Evolutionary conservation across 2,113 vertebrate genomes (phyloP).

Genomic region (Mesembrinibis cayennensis): DNA sequence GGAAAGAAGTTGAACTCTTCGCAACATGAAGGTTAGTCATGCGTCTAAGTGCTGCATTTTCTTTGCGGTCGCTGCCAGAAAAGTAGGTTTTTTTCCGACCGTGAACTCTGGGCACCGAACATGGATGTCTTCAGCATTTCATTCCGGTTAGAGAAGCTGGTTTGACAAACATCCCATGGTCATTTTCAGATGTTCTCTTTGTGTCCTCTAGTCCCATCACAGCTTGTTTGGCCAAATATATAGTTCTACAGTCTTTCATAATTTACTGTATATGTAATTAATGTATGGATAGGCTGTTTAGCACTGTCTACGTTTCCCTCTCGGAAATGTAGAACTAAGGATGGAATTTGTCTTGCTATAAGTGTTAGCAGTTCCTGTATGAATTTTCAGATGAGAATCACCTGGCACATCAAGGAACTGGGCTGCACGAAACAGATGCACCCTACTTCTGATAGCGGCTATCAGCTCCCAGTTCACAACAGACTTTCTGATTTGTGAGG

Average conservation of each 20-base stretch:
- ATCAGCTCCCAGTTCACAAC: not conserved
- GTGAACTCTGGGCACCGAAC: not conserved
- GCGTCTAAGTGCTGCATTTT: not conserved
- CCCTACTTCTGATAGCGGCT: not conserved
- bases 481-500: not conserved
- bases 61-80: not conserved
- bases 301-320: not conserved
- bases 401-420: not conserved
- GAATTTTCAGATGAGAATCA: not conserved
- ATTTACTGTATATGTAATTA: not conserved
- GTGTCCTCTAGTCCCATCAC: not conserved
- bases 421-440: not conserved
- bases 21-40: not conserved
- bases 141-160: not conserved
- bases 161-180: not conserved
- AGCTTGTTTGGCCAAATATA: not conserved
- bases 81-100: not conserved
- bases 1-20: not conserved
- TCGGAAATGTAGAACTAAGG: not conserved
- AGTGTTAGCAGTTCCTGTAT: not conserved
- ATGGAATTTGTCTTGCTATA: not conserved
- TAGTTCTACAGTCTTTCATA: not conserved
- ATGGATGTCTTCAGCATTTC: not conserved
- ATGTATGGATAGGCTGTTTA: not conserved
- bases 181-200: not conserved